Conservation (phyloP, 2,113 vertebrate species). For the Paramisgurnus dabryanus region DNA sequence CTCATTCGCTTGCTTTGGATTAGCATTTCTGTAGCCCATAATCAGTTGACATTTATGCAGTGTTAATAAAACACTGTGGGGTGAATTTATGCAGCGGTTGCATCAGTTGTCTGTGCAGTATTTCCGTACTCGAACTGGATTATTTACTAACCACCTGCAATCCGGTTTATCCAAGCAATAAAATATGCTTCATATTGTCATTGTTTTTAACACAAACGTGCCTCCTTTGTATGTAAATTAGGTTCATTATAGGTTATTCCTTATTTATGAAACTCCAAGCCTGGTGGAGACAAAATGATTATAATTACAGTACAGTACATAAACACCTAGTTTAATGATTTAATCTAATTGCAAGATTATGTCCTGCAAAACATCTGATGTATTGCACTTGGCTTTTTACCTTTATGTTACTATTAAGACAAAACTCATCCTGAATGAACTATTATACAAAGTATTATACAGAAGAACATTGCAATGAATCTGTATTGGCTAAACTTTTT, state of each 20-base stretch:
- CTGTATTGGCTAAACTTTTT: slow-evolving; percentile 17
- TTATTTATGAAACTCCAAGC: no score
- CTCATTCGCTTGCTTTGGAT: slow-evolving; percentile 69
- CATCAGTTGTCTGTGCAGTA: no score
- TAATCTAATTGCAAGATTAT: background rate
- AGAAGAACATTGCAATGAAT: slow-evolving; percentile 11
- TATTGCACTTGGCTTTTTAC: background rate
- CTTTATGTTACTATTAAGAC: background rate
- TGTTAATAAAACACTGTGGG: slow-evolving; percentile 1
- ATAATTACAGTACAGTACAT: no score
- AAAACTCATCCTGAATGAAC: background rate
- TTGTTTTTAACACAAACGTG: no score
- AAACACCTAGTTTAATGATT: no score
- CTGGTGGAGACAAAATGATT: no score
- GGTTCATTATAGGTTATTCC: no score
- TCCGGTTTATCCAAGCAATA: no score
- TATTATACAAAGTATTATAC: background rate
- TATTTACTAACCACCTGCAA: no score
- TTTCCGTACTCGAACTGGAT: no score
- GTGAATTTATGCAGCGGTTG: background rate
- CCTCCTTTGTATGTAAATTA: no score
- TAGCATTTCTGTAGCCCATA: slow-evolving; percentile 52
- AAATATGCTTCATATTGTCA: no score
- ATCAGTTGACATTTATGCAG: background rate
- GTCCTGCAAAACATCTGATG: background rate